Evolutionary conservation across 2,113 vertebrate genomes (phyloP).

Genomic region (Scatophagus argus): DNA sequence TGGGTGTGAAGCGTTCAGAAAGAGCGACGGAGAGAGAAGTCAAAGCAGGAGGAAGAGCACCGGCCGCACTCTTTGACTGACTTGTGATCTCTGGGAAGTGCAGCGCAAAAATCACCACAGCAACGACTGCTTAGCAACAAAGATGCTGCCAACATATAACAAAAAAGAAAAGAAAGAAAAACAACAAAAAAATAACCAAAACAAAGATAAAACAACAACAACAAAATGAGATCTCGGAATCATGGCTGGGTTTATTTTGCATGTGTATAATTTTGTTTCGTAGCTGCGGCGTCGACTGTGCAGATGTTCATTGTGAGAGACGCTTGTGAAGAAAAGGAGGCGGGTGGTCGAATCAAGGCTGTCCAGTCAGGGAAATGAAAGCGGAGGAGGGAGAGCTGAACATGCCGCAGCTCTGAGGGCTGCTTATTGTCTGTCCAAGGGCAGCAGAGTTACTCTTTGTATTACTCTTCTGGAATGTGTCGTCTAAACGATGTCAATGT

Average conservation of each 20-base stretch:
- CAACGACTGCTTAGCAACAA: slow-evolving; percentile 79
- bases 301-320: slow-evolving; percentile 35
- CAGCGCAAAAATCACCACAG: slow-evolving; percentile 72
- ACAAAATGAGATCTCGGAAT: slow-evolving; percentile 13
- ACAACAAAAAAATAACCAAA: background rate
- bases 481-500: slow-evolving; percentile 49
- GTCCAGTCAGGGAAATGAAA: slow-evolving; percentile 56
- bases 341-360: slow-evolving; percentile 60
- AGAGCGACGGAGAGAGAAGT: background rate
- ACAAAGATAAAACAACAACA: background rate
- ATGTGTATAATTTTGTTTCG: slow-evolving; percentile 7
- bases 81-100: slow-evolving; percentile 70
- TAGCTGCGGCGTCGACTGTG: background rate
- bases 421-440: slow-evolving; percentile 60
- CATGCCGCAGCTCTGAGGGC: slow-evolving; percentile 24
- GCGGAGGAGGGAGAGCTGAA: slow-evolving; percentile 46
- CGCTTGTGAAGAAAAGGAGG: slow-evolving; percentile 44
- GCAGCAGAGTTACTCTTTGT: slow-evolving; percentile 56
- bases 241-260: slow-evolving; percentile 8
- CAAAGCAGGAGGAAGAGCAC: slow-evolving; percentile 16
- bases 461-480: slow-evolving; percentile 27
- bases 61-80: slow-evolving; percentile 56
- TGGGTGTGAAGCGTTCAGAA: background rate
- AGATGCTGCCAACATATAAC: slow-evolving; percentile 59
- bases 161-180: background rate